Conservation (phyloP, 2,797 vertebrate species). For the Vultur gryphus region DNA sequence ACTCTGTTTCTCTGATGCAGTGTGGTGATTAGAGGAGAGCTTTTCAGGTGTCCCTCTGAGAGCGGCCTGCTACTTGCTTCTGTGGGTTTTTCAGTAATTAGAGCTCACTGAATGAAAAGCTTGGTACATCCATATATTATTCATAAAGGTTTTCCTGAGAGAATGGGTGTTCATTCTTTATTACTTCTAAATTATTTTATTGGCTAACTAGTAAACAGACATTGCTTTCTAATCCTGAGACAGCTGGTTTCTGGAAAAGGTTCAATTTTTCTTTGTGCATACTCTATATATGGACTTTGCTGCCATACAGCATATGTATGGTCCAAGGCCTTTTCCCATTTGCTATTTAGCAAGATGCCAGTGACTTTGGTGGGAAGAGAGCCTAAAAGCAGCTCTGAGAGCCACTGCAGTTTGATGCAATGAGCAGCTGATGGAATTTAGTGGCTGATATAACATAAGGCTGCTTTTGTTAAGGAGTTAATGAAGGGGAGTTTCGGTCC, state of each 20-base stretch:
- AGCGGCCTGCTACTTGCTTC: not conserved
- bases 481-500: rapidly evolving
- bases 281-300: rapidly evolving
- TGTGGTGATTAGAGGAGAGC: not conserved
- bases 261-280: not conserved
- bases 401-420: not conserved
- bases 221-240: not conserved
- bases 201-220: not conserved
- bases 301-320: not conserved
- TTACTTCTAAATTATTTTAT: not conserved
- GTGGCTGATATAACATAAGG: not conserved
- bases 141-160: not conserved
- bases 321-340: not conserved
- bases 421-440: not conserved
- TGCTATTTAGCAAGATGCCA: not conserved
- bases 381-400: not conserved
- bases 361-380: not conserved
- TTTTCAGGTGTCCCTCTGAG: not conserved
- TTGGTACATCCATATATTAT: not conserved
- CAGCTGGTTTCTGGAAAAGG: not conserved
- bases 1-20: not conserved
- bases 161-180: not conserved
- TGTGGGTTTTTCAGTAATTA: not conserved
- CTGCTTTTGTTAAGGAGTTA: not conserved
- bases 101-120: not conserved